Conservation (phyloP, 2,888 invertebrate genomes). For the Synanthedon formicaeformis region DNA sequence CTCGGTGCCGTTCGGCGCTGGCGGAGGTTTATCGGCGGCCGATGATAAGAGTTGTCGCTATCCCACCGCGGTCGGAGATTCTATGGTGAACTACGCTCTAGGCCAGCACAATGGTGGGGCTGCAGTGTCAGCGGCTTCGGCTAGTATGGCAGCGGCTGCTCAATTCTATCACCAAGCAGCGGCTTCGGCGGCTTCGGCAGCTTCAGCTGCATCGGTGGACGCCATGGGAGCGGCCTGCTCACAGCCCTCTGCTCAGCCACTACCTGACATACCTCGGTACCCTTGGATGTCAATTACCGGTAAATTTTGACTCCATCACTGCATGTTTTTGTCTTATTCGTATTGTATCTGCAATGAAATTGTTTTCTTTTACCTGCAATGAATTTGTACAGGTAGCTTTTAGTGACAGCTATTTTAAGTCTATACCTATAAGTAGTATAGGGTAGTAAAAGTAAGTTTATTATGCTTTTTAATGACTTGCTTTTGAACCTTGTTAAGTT, state of each 20-base stretch:
- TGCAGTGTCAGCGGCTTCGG: constrained; percentile 75
- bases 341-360: constrained; percentile 9
- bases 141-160: constrained; percentile 78
- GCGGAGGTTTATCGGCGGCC: constrained; percentile 76
- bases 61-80: constrained; percentile 76
- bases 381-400: background rate
- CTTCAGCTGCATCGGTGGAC: constrained; percentile 81
- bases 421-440: constrained; percentile 2
- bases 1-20: constrained; percentile 76
- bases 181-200: constrained; percentile 80
- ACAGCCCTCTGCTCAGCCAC: constrained; percentile 85
- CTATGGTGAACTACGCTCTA: constrained; percentile 85
- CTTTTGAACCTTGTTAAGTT: too few species aligned
- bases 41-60: constrained; percentile 86
- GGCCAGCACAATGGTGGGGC: constrained; percentile 81
- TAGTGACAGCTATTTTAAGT: constrained; percentile 4
- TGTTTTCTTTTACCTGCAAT: constrained; percentile 10
- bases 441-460: too few species aligned
- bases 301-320: constrained; percentile 69
- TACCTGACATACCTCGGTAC: constrained; percentile 92
- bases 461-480: too few species aligned
- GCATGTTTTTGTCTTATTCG: constrained; percentile 28
- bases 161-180: constrained; percentile 92
- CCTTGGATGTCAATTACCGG: constrained; percentile 98
- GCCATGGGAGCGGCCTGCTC: constrained; percentile 87